Evolutionary conservation across 2,797 vertebrate genomes (phyloP), one percentile per base, ranked within the genome.

Genomic region (Lithobates sylvaticus): DNA sequence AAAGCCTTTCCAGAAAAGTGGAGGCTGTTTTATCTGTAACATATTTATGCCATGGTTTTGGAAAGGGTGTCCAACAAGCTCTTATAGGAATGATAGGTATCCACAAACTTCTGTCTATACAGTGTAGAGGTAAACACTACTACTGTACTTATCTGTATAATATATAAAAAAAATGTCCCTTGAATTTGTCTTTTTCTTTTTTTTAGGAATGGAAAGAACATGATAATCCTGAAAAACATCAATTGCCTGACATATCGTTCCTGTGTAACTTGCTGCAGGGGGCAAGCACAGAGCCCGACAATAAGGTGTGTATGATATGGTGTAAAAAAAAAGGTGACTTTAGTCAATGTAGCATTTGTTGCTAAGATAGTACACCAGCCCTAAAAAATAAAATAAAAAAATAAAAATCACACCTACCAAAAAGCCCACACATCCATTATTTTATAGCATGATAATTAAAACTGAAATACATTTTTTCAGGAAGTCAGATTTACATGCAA

Each of bases 211-310:
- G 88, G 76, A 89, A 75, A 85, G 87, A 92, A 50, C 90, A 89
- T 69, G 84, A 85, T 74, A 67, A 42, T 42, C 87, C 78, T n/a
- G 78, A 85, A 23, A 81, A 81, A 50, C 84, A 73, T 26, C 54
- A 61, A 61, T 86, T 93, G 78, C 91, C 92, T 8, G 91, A 92
- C 78, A 27, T 93, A 76, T 90, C 91, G 26, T 78, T 92, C 69
- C 82, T 93, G 82, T 92, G 90, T 69, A 91, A 91, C 12, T 54
- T 93, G 78, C 89, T 93, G 78, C 91, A 92, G 79, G 88, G 90
- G 50, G 84, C 84, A 10, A 76, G n/a, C 81, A 90, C 65, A 42
- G 86, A 87, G 87, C 88, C 65, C 83, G 75, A 64, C 26, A 84
- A 73, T 1, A 89, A 92, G 92, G 93, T 93, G 71, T 18, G 80